phyloP scores from a whole-genome alignment of 2,888 invertebrate species.

The Oxytorus armatus region DNA sequence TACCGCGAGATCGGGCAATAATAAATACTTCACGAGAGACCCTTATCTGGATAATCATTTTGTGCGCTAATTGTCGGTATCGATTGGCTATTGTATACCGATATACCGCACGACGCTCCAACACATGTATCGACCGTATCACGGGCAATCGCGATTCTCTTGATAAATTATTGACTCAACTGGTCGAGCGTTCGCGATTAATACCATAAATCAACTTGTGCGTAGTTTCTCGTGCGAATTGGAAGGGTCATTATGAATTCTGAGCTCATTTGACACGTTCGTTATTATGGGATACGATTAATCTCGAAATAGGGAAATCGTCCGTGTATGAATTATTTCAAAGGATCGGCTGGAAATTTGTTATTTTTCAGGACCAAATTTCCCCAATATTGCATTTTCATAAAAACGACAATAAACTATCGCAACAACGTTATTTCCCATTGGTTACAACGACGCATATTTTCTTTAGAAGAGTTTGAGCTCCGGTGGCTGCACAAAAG shows the following conservation, averaged over 20 bases:
- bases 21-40: constrained; percentile 20
- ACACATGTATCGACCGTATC: constrained; percentile 9
- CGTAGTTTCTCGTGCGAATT: constrained; percentile 31
- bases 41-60: constrained; percentile 57
- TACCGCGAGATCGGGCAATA: constrained; percentile 25
- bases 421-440: too few relatives aligned
- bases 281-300: too few relatives aligned
- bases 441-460: too few relatives aligned
- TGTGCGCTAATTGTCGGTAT: constrained; percentile 52
- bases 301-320: too few relatives aligned
- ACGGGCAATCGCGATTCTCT: constrained; percentile 12
- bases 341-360: too few relatives aligned
- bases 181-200: constrained; percentile 30
- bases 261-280: background rate
- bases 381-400: too few relatives aligned
- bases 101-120: constrained; percentile 21
- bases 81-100: constrained; percentile 59
- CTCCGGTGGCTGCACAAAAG: too few relatives aligned
- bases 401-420: too few relatives aligned
- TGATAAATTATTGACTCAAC: constrained; percentile 43
- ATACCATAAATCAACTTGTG: constrained; percentile 34
- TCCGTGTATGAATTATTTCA: too few relatives aligned
- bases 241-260: constrained; percentile 17
- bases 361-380: too few relatives aligned
- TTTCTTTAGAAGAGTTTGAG: too few relatives aligned